Evolutionary conservation across 2,888 invertebrate genomes (phyloP), one percentile per base, ranked within the genome.

Genomic region (Halocaridina rubra): DNA sequence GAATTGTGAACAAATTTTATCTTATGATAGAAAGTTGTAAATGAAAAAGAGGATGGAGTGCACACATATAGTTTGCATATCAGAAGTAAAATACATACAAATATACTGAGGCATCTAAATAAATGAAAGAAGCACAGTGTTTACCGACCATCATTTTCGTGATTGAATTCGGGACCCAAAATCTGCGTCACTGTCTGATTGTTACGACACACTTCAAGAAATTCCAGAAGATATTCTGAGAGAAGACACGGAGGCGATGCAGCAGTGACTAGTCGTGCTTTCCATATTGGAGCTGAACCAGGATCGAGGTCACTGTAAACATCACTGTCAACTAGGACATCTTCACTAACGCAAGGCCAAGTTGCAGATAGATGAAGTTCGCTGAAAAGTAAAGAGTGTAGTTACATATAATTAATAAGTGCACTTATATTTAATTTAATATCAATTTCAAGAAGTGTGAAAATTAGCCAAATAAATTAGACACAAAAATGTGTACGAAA

Each of bases 281-380:
- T 90, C 97, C 97, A 98, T 81, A 94, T 93, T 0, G 96, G 96
- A 93, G 93, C 93, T 72, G 93, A 92, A 69, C 93, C 91, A 0
- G 98, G 97, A 90, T 97, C 95, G 89, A 98, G 94, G 91, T 98
- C 97, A 24, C 96, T 95, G 91, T 96, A 96, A 88, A 94, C 94
- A 89, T 96, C 95, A 87, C 95, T 96, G 90, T 99, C 98, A 1
- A 97, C 94, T 30, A 97, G 94, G 84, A 96, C 93, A 90, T 95
- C 95, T 91, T 97, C 98, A 1, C 95, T 93, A 88, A 98, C 92
- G 90, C 94, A 93, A 0, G 95, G 95, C 98, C 98, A 98, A 29
- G 95, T 95, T 64, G 96, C 94, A 90, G 95, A 95, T 19, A 97
- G 91, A 87, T 94, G 92, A 30, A 97, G 92, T 61, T 88, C 94